phyloP scores from a whole-genome alignment of 2,797 vertebrate genomes.

The Lepus townsendii region DNA sequence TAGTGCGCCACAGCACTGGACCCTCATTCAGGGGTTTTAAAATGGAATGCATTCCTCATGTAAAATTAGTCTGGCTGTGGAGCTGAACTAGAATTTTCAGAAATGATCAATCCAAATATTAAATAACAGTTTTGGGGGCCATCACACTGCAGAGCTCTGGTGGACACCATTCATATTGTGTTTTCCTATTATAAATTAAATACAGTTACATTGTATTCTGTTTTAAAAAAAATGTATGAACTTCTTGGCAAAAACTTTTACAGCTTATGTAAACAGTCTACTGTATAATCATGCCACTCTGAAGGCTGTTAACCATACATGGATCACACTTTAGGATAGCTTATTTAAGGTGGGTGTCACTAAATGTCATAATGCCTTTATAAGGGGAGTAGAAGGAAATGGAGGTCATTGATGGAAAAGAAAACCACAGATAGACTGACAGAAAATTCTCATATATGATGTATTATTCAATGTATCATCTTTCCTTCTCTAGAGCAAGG shows the following conservation, averaged over 20 bases:
- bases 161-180: not conserved
- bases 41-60: not conserved
- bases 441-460: not conserved
- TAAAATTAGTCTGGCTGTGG: not conserved
- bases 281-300: not conserved
- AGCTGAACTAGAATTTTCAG: not conserved
- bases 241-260: not conserved
- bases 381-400: not conserved
- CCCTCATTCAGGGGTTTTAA: not conserved
- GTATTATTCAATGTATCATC: conserved; percentile 38
- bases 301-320: conserved; percentile 16
- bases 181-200: not conserved
- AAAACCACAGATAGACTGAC: conserved; percentile 10
- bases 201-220: not conserved
- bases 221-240: not conserved
- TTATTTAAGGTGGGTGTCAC: not conserved
- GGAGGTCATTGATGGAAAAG: not conserved
- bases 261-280: not conserved
- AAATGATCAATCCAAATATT: not conserved
- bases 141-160: not conserved
- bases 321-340: not conserved
- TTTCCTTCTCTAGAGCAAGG: not conserved
- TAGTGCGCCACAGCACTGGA: too few relatives aligned
- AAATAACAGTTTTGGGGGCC: not conserved
- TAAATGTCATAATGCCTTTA: not conserved